Percentiles rank a stretch among this genome's conserved stretches.
Conservation (phyloP, 2,113 vertebrate genomes). For the Phoenicopterus ruber region DNA sequence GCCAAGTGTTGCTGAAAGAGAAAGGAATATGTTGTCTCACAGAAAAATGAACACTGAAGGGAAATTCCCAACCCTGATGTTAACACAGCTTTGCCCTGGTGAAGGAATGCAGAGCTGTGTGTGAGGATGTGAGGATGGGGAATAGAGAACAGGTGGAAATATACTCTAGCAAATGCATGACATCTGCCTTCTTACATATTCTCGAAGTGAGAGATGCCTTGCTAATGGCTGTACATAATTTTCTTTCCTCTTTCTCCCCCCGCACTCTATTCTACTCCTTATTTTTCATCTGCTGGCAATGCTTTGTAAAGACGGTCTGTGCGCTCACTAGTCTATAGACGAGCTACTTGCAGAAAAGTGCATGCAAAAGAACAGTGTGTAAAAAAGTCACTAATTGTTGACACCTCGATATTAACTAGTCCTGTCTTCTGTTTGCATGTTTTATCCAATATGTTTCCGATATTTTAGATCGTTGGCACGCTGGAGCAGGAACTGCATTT, state of each 20-base stretch:
- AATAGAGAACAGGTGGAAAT: neutral
- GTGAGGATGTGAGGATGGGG: neutral
- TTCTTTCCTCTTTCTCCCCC: neutral
- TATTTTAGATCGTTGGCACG: neutral
- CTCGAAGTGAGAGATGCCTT: neutral
- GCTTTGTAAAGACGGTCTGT: neutral
- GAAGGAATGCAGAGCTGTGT: neutral
- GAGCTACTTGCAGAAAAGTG: neutral
- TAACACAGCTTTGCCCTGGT: neutral
- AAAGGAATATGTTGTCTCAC: neutral
- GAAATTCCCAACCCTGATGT: neutral
- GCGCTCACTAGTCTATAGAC: rapidly evolving
- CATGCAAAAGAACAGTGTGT: neutral
- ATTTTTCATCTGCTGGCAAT: neutral
- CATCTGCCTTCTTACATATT: neutral
- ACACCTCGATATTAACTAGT: neutral
- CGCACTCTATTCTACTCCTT: neutral
- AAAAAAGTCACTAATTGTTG: neutral
- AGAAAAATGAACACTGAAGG: neutral
- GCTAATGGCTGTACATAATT: neutral
- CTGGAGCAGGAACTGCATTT: neutral
- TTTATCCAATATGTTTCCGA: neutral
- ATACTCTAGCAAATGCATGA: neutral
- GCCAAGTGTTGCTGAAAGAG: neutral
- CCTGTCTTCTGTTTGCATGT: neutral